Evolutionary conservation across 2,797 vertebrate species (phyloP), one percentile per base, ranked within the genome.

Genomic region (Neomorphus geoffroyi): DNA sequence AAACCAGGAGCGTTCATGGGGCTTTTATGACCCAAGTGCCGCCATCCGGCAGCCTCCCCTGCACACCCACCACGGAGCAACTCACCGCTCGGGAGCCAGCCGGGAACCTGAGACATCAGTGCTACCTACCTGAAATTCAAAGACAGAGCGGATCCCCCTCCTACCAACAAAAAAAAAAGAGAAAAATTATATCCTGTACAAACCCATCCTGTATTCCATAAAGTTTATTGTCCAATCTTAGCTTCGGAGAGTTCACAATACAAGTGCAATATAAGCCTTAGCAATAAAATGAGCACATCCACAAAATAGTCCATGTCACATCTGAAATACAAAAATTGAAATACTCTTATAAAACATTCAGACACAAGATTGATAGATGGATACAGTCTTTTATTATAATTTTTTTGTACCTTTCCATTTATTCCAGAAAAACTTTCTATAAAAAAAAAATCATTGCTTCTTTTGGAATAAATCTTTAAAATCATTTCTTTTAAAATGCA

Each of bases 381-480:
- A 89, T 74, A 91, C 83, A 93, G 82, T 70, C 73, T 80, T 96
- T 96, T 94, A 94, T 90, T 32, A 22, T 24, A 17, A 23, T 64
- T 60, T 45, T 94, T 84, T 61, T 41, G n/a, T 46, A 82, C 72
- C 73, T 91, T 94, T 95, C 74, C 62, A 73, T 92, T 96, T 91
- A 91, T 81, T 86, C 92, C 94, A 92, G 93, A 81, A 96, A 92
- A 91, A 45, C 79, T 72, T 70, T 73, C 70, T 78, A 69, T 91
- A 89, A 41, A 41, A 64, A 89, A 91, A 87, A 87, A 69, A 39
- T 74, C 79, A 71, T 80, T 33, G 5, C 45, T 48, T 91, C 78
- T 95, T 93, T 92, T 30, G 33, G 91, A 94, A 96, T 90, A 90
- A 71, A 86, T 66, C 93, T 91, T 82, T 96, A 78, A 82, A 96